Evolutionary conservation across 2,113 vertebrate species (phyloP).

Genomic region (Onychostoma macrolepis): DNA sequence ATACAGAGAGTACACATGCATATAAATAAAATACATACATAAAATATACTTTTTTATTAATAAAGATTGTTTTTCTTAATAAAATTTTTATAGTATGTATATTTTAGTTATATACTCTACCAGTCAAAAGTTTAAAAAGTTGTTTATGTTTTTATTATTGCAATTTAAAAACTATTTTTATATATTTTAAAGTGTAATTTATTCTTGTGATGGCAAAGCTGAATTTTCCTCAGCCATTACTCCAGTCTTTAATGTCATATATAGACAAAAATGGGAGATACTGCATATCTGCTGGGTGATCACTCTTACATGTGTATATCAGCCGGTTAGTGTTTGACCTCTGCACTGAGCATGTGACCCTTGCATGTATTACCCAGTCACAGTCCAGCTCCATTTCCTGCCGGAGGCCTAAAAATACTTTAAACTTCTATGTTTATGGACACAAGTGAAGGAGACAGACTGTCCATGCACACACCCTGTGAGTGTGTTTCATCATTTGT

Average conservation of each 20-base stretch:
- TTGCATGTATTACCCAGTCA: slow-evolving; percentile 67
- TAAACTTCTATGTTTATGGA: slow-evolving; percentile 18
- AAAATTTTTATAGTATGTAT: too few relatives aligned
- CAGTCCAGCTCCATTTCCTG: slow-evolving; percentile 62
- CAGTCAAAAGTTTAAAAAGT: too few relatives aligned
- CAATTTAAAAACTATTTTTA: too few relatives aligned
- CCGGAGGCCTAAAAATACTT: slow-evolving; percentile 50
- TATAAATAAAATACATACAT: too few relatives aligned
- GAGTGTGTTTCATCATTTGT: slow-evolving; percentile 63
- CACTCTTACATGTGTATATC: slow-evolving; percentile 47
- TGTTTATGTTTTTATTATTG: too few relatives aligned
- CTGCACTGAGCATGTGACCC: slow-evolving; percentile 63
- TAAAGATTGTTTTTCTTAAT: too few relatives aligned
- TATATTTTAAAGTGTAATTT: neutral
- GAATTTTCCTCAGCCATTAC: neutral
- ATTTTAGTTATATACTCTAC: too few relatives aligned
- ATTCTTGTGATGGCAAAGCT: neutral
- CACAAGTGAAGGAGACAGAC: slow-evolving; percentile 31
- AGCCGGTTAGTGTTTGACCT: slow-evolving; percentile 70
- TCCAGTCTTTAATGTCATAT: too few relatives aligned
- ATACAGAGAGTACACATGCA: too few relatives aligned
- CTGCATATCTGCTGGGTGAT: slow-evolving; percentile 6
- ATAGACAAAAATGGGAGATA: neutral
- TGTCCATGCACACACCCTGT: slow-evolving; percentile 20
- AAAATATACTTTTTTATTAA: too few relatives aligned